These are phyloP conservation scores for Aplocera efformata DNA, from an alignment of 2,888 invertebrate species.

Conservation along the genomic window DNA sequence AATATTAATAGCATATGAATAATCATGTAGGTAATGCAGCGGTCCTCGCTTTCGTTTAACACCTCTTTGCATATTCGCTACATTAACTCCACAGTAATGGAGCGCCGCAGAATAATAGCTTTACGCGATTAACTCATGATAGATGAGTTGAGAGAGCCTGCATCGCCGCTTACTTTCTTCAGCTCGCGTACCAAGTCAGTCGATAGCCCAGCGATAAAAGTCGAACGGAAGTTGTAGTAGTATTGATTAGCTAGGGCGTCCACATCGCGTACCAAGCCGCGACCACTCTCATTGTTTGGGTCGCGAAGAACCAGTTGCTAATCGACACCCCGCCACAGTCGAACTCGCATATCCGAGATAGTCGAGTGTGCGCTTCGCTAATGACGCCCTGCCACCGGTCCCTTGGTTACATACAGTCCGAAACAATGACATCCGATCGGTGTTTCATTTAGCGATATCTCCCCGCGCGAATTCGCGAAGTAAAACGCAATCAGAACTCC, in stretches of 20 bases:
- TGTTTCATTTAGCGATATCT: conserved; percentile 31
- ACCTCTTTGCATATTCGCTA: conserved; percentile 31
- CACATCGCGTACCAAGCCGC: conserved; percentile 69
- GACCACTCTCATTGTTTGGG: conserved; percentile 77
- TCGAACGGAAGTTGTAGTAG: conserved; percentile 47
- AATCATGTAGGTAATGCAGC: conserved; percentile 34
- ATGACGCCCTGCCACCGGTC: conserved; percentile 37
- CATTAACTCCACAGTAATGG: conserved; percentile 35
- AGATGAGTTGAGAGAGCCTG: conserved; percentile 28
- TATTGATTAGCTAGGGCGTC: conserved; percentile 63
- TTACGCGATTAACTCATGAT: conserved; percentile 7
- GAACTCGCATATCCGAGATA: conserved; percentile 50
- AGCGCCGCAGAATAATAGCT: conserved; percentile 20
- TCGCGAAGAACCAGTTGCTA: conserved; percentile 65
- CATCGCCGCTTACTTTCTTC: conserved; percentile 40
- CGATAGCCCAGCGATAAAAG: conserved; percentile 44
- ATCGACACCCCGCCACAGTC: conserved; percentile 61
- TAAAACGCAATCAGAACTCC: conserved; percentile 15
- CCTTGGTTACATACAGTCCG: conserved; percentile 27
- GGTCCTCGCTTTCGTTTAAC: conserved; percentile 40
- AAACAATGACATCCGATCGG: conserved; percentile 32
- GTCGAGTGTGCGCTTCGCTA: conserved; percentile 56
- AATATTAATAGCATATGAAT: conserved; percentile 33
- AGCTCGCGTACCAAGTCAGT: conserved; percentile 36
- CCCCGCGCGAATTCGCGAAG: conserved; percentile 20